Evolutionary conservation across 2,797 vertebrate genomes (phyloP).

Genomic region (Xenops minutus): DNA sequence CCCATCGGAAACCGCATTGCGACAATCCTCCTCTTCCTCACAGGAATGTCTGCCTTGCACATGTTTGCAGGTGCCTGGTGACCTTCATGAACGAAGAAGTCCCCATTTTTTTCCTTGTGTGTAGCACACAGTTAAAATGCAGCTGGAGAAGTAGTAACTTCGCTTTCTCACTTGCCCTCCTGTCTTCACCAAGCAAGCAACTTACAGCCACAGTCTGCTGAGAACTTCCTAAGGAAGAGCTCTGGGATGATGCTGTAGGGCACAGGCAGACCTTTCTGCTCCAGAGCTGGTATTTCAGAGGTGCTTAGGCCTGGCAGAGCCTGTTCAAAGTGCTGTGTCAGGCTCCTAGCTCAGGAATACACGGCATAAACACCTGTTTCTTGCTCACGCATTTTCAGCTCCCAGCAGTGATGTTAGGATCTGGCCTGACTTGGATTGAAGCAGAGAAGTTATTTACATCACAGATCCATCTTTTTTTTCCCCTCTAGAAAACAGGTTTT

Average conservation of each 20-base stretch:
- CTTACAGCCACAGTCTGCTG: not conserved
- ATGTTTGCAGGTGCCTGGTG: not conserved
- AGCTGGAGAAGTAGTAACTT: conserved; percentile 4
- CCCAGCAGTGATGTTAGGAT: not conserved
- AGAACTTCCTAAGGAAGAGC: not conserved
- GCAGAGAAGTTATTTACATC: not conserved
- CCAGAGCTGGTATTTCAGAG: not conserved
- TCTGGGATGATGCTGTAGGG: not conserved
- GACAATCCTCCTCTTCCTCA: conserved; percentile 38
- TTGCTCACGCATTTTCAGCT: not conserved
- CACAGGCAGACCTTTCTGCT: not conserved
- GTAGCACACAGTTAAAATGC: not conserved
- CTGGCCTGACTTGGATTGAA: not conserved
- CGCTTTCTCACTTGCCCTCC: not conserved
- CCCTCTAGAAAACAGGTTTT: not conserved
- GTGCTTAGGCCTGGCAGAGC: not conserved
- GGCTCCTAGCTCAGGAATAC: conserved; percentile 5
- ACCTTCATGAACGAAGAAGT: not conserved
- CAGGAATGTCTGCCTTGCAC: conserved; percentile 4
- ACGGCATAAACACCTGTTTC: not conserved
- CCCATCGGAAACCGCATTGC: not conserved
- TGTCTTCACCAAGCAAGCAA: rapidly evolving
- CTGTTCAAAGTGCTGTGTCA: not conserved
- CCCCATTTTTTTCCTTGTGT: not conserved
- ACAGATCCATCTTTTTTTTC: not conserved